phyloP scores from a whole-genome alignment of 2,888 invertebrate genomes.

The Acanthoscelides obtectus region DNA sequence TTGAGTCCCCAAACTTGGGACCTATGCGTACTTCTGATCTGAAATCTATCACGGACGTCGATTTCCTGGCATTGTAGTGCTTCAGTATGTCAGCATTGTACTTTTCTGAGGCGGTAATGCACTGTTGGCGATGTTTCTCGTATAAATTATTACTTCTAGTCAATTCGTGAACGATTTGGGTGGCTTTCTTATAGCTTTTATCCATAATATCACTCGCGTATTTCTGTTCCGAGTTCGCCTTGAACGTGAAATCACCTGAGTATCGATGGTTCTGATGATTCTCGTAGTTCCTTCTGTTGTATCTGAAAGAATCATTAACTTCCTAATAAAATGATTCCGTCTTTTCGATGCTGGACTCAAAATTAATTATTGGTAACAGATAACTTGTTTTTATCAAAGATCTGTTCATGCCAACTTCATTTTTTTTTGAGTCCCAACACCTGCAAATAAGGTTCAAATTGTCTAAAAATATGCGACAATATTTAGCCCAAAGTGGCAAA shows the following conservation, averaged over 20 bases:
- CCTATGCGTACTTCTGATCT: slow-evolving; percentile 46
- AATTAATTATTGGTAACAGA: too few relatives aligned
- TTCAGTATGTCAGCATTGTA: slow-evolving; percentile 42
- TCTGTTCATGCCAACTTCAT: too few relatives aligned
- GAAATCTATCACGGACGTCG: slow-evolving; percentile 55
- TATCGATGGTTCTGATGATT: slow-evolving; percentile 25
- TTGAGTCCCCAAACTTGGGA: slow-evolving; percentile 39
- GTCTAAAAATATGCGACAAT: too few relatives aligned
- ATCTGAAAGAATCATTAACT: slow-evolving; percentile 2
- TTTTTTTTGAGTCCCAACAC: too few relatives aligned
- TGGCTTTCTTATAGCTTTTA: slow-evolving; percentile 45
- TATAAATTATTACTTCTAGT: slow-evolving; percentile 38
- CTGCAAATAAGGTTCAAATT: too few relatives aligned
- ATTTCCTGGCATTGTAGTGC: slow-evolving; percentile 53
- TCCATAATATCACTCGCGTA: slow-evolving; percentile 39
- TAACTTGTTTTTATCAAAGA: too few relatives aligned
- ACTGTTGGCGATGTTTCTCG: slow-evolving; percentile 44
- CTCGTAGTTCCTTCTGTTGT: slow-evolving; percentile 30
- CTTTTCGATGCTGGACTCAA: too few relatives aligned
- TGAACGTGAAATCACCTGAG: slow-evolving; percentile 28
- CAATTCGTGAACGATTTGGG: slow-evolving; percentile 44
- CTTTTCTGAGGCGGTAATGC: slow-evolving; percentile 44
- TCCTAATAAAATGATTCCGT: too few relatives aligned
- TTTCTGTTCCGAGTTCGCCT: slow-evolving; percentile 32
- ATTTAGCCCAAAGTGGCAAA: too few relatives aligned